These are phyloP conservation scores for Brachyopa scutellaris DNA, from an alignment of 2,888 invertebrate genomes.

Conservation along the genomic window DNA sequence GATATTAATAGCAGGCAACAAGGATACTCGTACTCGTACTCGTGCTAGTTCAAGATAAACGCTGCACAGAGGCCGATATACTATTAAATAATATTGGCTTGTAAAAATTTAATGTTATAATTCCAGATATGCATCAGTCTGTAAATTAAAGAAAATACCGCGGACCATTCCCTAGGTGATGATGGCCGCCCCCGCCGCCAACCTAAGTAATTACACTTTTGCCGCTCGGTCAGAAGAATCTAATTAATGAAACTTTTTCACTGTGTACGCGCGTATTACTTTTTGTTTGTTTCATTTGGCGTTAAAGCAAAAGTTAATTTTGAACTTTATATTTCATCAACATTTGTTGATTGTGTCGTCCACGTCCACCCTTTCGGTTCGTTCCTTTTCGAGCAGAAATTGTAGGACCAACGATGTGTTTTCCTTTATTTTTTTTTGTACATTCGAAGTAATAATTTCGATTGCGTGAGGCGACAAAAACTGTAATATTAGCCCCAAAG, in stretches of 20 bases:
- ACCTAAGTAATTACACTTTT: slow-evolving; percentile 66
- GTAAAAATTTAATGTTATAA: slow-evolving; percentile 62
- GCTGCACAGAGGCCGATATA: slow-evolving; percentile 3
- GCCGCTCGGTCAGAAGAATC: slow-evolving; percentile 65
- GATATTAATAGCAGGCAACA: slow-evolving; percentile 62
- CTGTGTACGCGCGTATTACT: slow-evolving; percentile 5
- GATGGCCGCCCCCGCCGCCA: slow-evolving; percentile 30
- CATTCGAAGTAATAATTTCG: slow-evolving; percentile 81
- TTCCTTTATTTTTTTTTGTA: slow-evolving; percentile 74
- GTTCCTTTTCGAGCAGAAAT: slow-evolving; percentile 30
- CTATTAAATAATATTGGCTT: slow-evolving; percentile 54
- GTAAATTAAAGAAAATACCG: not conserved
- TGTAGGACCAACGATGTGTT: slow-evolving; percentile 16
- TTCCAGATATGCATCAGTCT: slow-evolving; percentile 52
- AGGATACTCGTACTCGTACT: no score
- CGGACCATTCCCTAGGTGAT: slow-evolving; percentile 38
- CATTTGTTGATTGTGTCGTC: slow-evolving; percentile 57
- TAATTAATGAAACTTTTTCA: slow-evolving; percentile 68
- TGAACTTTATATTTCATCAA: slow-evolving; percentile 66
- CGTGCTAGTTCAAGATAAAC: slow-evolving; percentile 43
- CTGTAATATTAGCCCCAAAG: slow-evolving; percentile 72
- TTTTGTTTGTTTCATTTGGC: slow-evolving; percentile 50
- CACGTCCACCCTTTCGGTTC: slow-evolving; percentile 9
- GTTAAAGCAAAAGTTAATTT: slow-evolving; percentile 69
- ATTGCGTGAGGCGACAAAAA: slow-evolving; percentile 79